Conservation (phyloP, 2,113 vertebrate genomes). For the Toxotes jaculatrix region DNA sequence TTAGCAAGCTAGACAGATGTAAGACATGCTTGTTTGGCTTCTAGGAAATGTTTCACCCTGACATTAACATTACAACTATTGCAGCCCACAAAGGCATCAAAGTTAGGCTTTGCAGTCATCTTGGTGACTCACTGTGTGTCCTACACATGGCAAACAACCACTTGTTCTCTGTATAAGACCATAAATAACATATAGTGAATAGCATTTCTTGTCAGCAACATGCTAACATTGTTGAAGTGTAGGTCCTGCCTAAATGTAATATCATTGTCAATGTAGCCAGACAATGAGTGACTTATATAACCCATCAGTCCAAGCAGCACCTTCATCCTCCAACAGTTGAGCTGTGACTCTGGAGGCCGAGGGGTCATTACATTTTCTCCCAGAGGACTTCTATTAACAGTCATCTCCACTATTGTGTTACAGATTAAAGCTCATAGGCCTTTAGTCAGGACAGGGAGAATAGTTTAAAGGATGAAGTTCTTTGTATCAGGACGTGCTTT, state of each 20-base stretch:
- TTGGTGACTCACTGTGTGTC: no score
- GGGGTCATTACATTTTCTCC: conserved; percentile 35
- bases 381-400: conserved; percentile 36
- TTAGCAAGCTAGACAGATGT: no score
- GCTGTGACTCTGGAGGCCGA: conserved; percentile 32
- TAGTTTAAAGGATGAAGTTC: conserved; percentile 51
- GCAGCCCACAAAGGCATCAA: no score
- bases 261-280: conserved; percentile 8
- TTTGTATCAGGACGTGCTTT: conserved; percentile 59
- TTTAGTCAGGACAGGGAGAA: background rate
- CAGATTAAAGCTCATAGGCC: conserved; percentile 73
- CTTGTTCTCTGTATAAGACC: no score
- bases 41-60: no score
- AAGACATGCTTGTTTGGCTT: no score
- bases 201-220: background rate
- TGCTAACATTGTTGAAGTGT: background rate
- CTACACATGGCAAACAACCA: no score
- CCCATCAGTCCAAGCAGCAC: conserved; percentile 12
- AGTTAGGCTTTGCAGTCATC: no score
- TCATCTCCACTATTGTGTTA: conserved; percentile 51
- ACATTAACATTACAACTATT: no score
- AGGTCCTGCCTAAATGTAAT: background rate
- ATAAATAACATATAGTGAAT: no score
- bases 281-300: conserved; percentile 22
- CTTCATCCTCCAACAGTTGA: conserved; percentile 31